Percentiles rank a stretch among this genome's conserved stretches.
Conservation (phyloP, 2,113 vertebrate genomes). For the Lucifuga dentata region DNA sequence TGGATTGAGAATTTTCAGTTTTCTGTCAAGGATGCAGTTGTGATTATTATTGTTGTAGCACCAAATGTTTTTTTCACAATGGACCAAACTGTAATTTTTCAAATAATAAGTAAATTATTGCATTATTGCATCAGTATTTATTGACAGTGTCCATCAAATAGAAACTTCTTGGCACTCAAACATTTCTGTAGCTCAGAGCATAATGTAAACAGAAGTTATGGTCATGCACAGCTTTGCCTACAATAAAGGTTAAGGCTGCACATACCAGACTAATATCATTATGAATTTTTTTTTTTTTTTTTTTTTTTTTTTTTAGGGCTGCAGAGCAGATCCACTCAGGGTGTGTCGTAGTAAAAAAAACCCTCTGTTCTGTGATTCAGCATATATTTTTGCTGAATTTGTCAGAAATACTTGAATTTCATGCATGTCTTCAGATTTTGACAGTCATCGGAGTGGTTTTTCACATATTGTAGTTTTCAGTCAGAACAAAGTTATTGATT, state of each 20-base stretch:
- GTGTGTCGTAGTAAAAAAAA: constrained; percentile 39
- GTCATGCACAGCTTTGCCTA: constrained; percentile 28
- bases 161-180: neutral
- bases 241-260: constrained; percentile 31
- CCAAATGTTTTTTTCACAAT: constrained; percentile 32
- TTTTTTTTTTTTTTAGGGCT: too few relatives aligned
- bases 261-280: constrained; percentile 14
- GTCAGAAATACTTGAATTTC: constrained; percentile 73
- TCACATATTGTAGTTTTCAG: constrained; percentile 51
- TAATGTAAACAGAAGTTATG: constrained; percentile 21
- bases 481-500: constrained; percentile 39
- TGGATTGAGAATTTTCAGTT: constrained; percentile 5
- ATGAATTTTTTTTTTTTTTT: constrained; percentile 21
- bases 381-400: constrained; percentile 36
- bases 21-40: constrained; percentile 14
- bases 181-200: constrained; percentile 49
- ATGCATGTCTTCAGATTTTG: constrained; percentile 52
- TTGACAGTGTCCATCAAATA: constrained; percentile 17
- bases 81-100: constrained; percentile 42
- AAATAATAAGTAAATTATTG: constrained; percentile 25
- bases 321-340: constrained; percentile 65
- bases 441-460: constrained; percentile 33
- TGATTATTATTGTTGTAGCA: constrained; percentile 42
- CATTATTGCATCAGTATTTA: constrained; percentile 45
- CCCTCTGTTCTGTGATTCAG: constrained; percentile 30